phyloP scores from a whole-genome alignment of 2,888 invertebrate species.

The Alloplasta piceator region DNA sequence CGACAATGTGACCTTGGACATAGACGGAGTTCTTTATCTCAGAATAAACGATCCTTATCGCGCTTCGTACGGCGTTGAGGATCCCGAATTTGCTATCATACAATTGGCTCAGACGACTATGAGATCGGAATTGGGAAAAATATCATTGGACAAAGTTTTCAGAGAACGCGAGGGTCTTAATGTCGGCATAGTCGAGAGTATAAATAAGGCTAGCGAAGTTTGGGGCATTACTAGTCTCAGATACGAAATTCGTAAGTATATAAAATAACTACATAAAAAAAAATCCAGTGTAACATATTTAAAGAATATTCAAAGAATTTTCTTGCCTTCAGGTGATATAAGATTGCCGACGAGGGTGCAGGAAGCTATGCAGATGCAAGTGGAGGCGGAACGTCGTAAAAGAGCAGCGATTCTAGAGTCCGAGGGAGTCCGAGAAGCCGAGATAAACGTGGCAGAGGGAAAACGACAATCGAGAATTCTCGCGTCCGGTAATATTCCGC shows the following conservation, averaged over 20 bases:
- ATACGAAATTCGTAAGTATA: constrained; percentile 93
- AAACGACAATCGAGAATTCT: constrained; percentile 95
- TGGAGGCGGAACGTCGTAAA: constrained; percentile 98
- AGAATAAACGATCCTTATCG: constrained; percentile 96
- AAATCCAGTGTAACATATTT: no score
- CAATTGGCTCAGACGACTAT: constrained; percentile 99
- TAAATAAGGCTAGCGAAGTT: constrained; percentile 98
- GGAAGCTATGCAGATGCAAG: constrained; percentile 99
- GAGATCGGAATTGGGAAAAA: constrained; percentile 99
- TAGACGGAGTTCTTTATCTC: constrained; percentile 98
- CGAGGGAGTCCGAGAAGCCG: constrained; percentile 95
- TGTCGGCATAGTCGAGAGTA: constrained; percentile 96
- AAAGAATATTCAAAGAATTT: background rate
- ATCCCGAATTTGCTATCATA: constrained; percentile 99
- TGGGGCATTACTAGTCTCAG: constrained; percentile 99
- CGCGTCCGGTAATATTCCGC: constrained; percentile 88
- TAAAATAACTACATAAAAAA: constrained; percentile 18
- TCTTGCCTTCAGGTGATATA: constrained; percentile 89
- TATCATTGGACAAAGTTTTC: constrained; percentile 98
- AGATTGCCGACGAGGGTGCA: constrained; percentile 95
- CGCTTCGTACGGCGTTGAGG: constrained; percentile 98
- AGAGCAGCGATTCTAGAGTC: constrained; percentile 98
- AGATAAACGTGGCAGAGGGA: constrained; percentile 99
- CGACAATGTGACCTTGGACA: constrained; percentile 98
- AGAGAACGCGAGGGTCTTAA: constrained; percentile 98